phyloP scores from a whole-genome alignment of 2,888 invertebrate genomes.

The Plusia festucae region DNA sequence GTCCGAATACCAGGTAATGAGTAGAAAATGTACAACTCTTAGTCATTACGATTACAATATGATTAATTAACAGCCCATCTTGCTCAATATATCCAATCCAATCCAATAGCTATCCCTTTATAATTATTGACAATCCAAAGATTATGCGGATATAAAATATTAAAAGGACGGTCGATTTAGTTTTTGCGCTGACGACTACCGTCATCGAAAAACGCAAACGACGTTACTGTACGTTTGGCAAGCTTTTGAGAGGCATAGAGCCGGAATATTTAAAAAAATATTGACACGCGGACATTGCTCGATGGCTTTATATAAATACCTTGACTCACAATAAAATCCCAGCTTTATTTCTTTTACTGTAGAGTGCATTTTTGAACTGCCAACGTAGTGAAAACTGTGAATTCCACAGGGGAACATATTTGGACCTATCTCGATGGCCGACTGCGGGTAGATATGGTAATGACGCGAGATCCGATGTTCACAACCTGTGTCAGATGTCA shows the following conservation, averaged over 20 bases:
- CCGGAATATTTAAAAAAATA: background rate
- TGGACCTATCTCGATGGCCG: conserved; percentile 27
- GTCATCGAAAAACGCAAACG: background rate
- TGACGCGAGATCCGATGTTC: conserved; percentile 35
- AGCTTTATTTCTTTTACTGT: background rate
- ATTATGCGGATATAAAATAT: background rate
- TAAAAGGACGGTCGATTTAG: background rate
- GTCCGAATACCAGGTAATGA: background rate
- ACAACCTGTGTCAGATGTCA: conserved; percentile 44
- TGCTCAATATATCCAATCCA: background rate
- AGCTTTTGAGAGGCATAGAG: background rate
- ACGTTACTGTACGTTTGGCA: background rate
- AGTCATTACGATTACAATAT: background rate
- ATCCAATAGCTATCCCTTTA: too few species aligned
- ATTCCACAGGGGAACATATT: conserved; percentile 19
- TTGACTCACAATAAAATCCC: conserved; percentile 1
- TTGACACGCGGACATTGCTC: background rate
- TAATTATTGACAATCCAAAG: background rate
- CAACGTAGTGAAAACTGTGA: background rate
- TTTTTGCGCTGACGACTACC: too few species aligned
- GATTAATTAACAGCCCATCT: background rate
- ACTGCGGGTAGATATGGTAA: conserved; percentile 53
- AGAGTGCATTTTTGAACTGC: background rate
- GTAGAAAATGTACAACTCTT: background rate
- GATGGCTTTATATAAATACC: conserved; percentile 1